Evolutionary conservation across 2,888 invertebrate genomes (phyloP), one percentile per base, ranked within the genome.

Genomic region (Perizoma flavofasciatum): DNA sequence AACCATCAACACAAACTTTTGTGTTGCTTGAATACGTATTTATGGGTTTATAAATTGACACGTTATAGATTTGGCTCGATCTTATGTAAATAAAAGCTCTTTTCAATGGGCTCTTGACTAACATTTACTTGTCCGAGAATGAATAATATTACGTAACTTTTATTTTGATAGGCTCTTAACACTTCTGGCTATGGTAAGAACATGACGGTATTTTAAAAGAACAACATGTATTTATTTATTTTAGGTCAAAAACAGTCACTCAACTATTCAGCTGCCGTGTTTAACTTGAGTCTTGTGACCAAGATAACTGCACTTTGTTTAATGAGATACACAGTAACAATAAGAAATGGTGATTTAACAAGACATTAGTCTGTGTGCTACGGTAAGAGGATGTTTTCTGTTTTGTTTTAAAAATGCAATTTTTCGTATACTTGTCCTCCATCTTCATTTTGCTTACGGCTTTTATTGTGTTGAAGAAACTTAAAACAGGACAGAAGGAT

Each of bases 391-490:
- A 67, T 72, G 80, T 77, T 65, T 64, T 54, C 67, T 65, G 46
- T 53, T 59, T 46, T 47, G 33, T 49, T 45, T 43, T 10, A 52
- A 74, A 59, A 68, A 89, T 88, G 86, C 67, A 84, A 45, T 74
- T 81, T 54, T 86, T 78, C 61, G 65, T 82, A 6, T 89, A 83
- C 65, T 68, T 86, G 11, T 81, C 82, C 22, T 83, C 86, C 0
- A 75, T 79, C 52, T 83, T 84, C 66, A 58, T 85, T 39, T 71
- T 86, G 49, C 66, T 87, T 10, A 77, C 78, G 3, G 79, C 80
- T 22, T 71, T 82, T 55, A 59, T 85, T 33, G 82, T 85, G 43
- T 69, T 83, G 61, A 87, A 81, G 67, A 81, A 74, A 68, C 62
- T 79, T 55, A 86, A 73, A 60, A 65, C 70, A 47, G 72, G 74